Evolutionary conservation across 2,797 vertebrate genomes (phyloP).

Genomic region (Artibeus jamaicensis): DNA sequence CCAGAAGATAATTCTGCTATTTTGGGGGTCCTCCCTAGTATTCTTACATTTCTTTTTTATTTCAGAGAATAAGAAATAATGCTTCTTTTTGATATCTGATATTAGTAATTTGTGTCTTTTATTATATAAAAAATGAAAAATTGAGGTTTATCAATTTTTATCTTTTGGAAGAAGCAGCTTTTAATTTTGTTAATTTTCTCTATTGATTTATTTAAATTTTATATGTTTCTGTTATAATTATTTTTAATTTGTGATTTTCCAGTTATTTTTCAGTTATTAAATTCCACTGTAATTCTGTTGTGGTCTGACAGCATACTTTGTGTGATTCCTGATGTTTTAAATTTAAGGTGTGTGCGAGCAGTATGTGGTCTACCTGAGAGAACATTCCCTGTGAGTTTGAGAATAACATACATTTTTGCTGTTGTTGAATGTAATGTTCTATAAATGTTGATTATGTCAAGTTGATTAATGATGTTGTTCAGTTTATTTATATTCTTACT

Average conservation of each 20-base stretch:
- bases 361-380: neutral
- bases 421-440: neutral
- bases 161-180: neutral
- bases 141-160: neutral
- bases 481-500: neutral
- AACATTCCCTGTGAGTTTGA: neutral
- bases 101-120: neutral
- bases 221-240: neutral
- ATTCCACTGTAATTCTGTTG: neutral
- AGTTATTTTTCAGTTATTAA: neutral
- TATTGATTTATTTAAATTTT: neutral
- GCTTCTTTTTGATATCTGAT: neutral
- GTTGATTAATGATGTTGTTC: neutral
- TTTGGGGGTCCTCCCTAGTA: neutral
- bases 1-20: neutral
- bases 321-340: slow-evolving; percentile 8
- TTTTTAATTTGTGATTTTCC: neutral
- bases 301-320: neutral
- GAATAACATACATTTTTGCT: neutral
- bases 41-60: neutral
- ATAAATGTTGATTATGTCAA: neutral
- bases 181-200: neutral
- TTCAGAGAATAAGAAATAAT: neutral
- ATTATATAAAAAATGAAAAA: neutral
- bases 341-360: neutral